Conservation (phyloP, 2,888 invertebrate species). For the Thera britannica region DNA sequence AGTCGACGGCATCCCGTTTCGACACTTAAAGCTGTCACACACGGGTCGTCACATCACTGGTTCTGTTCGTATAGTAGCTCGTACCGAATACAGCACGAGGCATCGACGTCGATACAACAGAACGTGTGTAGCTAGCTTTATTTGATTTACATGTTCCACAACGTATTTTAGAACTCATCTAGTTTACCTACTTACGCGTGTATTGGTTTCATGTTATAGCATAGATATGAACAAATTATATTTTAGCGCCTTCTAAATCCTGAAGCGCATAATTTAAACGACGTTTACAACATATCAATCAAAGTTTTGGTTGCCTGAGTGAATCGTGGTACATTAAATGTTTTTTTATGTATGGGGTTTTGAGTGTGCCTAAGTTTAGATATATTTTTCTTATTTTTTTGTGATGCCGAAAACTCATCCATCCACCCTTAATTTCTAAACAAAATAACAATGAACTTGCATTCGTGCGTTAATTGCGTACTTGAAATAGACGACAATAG, state of each 20-base stretch:
- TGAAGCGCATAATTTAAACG: too few species aligned
- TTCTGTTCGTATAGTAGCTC: neutral
- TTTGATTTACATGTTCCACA: neutral
- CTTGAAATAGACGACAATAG: slow-evolving; percentile 61
- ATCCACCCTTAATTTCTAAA: slow-evolving; percentile 26
- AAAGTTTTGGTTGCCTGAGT: too few species aligned
- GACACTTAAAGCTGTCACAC: slow-evolving; percentile 25
- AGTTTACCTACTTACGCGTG: neutral
- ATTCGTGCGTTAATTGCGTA: slow-evolving; percentile 59
- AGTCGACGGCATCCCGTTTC: slow-evolving; percentile 36
- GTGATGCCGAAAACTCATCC: too few species aligned
- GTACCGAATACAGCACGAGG: slow-evolving; percentile 2
- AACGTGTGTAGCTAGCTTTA: slow-evolving; percentile 6
- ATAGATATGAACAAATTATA: too few species aligned
- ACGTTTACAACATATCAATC: too few species aligned
- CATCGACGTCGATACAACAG: neutral
- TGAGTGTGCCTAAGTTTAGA: too few species aligned
- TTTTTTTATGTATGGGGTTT: too few species aligned
- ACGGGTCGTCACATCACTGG: slow-evolving; percentile 17
- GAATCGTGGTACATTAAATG: neutral
- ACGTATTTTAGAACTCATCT: neutral
- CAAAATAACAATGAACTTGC: slow-evolving; percentile 38
- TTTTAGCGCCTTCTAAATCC: too few species aligned
- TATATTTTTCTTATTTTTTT: too few species aligned
- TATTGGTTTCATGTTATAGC: too few species aligned